phyloP scores from a whole-genome alignment of 2,797 vertebrate species.

The Neomorphus geoffroyi region DNA sequence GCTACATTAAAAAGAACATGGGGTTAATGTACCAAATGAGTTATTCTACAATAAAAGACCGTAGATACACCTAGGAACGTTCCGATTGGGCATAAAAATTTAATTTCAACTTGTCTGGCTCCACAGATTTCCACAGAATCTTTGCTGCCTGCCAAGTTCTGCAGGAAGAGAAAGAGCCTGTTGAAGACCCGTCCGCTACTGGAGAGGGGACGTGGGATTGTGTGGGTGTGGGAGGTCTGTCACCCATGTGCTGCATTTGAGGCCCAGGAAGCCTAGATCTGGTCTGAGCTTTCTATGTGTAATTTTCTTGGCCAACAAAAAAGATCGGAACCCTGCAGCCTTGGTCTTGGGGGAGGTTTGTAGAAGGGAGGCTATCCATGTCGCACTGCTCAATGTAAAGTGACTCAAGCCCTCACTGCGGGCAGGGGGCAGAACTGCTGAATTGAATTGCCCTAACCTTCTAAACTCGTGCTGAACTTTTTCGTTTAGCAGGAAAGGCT shows the following conservation, averaged over 20 bases:
- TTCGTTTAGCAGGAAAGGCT: not conserved
- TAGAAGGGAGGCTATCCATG: not conserved
- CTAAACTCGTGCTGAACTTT: not conserved
- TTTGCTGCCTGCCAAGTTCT: not conserved
- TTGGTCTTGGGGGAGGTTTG: not conserved
- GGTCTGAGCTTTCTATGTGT: not conserved
- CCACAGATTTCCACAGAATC: not conserved
- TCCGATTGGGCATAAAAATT: not conserved
- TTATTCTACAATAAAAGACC: not conserved
- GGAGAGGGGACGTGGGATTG: accelerated
- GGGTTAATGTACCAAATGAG: not conserved
- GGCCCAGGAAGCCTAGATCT: not conserved
- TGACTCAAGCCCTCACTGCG: not conserved
- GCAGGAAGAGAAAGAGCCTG: not conserved
- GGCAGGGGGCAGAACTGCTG: too few species aligned
- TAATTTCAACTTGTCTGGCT: accelerated
- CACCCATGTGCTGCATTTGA: accelerated
- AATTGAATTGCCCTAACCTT: not conserved
- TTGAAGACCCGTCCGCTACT: not conserved
- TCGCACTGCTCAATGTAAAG: not conserved
- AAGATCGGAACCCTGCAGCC: not conserved
- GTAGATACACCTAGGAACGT: not conserved
- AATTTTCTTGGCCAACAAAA: not conserved
- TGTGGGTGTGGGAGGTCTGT: not conserved
- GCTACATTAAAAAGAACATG: not conserved